Percentiles rank a stretch among this genome's conserved stretches.
Conservation (phyloP, 2,113 vertebrate species). For the Coptodon rendalli region DNA sequence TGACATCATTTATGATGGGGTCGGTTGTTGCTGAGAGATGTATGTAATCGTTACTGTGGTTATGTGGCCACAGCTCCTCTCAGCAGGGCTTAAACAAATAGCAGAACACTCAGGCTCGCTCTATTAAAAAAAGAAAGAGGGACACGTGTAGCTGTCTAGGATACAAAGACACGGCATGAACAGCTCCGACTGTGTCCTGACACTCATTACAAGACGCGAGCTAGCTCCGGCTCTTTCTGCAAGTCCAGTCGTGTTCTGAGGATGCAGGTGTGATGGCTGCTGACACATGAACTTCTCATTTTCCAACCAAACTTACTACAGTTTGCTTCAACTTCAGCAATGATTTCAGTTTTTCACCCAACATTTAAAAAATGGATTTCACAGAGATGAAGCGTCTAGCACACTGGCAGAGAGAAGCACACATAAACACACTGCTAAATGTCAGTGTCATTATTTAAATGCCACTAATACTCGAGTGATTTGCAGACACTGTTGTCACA, state of each 20-base stretch:
- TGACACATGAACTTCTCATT: not conserved
- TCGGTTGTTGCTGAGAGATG: not conserved
- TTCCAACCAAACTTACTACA: not conserved
- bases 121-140: not conserved
- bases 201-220: not conserved
- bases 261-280: not conserved
- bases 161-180: not conserved
- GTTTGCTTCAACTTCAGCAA: not conserved
- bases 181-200: not conserved
- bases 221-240: not conserved
- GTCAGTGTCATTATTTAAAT: not conserved
- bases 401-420: not conserved
- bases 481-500: not conserved
- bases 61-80: not conserved
- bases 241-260: fast-evolving
- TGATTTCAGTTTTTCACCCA: not conserved
- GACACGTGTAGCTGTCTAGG: not conserved
- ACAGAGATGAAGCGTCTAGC: not conserved
- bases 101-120: not conserved
- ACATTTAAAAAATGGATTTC: not conserved
- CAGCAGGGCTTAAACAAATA: not conserved
- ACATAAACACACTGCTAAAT: not conserved
- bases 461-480: not conserved
- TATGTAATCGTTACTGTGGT: not conserved
- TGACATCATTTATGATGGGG: not conserved